Evolutionary conservation across 2,888 invertebrate species (phyloP).

Genomic region (Drosophila setosimentum): DNA sequence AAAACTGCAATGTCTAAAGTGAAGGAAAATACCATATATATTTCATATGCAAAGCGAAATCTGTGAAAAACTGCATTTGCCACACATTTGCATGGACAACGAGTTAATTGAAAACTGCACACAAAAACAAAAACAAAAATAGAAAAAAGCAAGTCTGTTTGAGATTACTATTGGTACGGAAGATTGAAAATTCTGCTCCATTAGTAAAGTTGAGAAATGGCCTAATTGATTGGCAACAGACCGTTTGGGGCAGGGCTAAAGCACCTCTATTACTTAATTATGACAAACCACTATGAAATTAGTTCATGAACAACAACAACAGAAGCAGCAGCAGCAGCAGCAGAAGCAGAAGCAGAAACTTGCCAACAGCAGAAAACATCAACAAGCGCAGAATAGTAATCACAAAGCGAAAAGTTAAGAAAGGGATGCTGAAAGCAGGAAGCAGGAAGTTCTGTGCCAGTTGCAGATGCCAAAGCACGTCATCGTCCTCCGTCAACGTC

Average conservation of each 20-base stretch:
- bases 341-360: slow-evolving; percentile 9
- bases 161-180: slow-evolving; percentile 5
- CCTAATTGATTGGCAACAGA: slow-evolving; percentile 54
- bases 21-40: slow-evolving; percentile 22
- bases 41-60: slow-evolving; percentile 34
- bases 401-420: slow-evolving; percentile 29
- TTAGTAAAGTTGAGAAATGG: slow-evolving; percentile 43
- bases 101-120: slow-evolving; percentile 52
- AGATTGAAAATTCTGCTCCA: slow-evolving; percentile 39
- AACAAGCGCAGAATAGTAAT: slow-evolving; percentile 27
- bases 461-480: slow-evolving; percentile 68
- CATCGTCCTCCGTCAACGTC: slow-evolving; percentile 50
- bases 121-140: not conserved
- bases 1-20: not conserved
- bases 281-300: slow-evolving; percentile 57
- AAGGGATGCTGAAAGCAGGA: slow-evolving; percentile 17
- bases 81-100: slow-evolving; percentile 9
- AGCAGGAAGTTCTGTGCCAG: slow-evolving; percentile 77
- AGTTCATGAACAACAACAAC: slow-evolving; percentile 60
- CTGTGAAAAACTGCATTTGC: slow-evolving; percentile 51
- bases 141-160: slow-evolving; percentile 4
- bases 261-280: slow-evolving; percentile 44
- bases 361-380: slow-evolving; percentile 13
- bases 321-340: not conserved
- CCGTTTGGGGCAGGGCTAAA: not conserved